Conservation (phyloP, 2,888 invertebrate genomes). For the Ennomos erosarius region DNA sequence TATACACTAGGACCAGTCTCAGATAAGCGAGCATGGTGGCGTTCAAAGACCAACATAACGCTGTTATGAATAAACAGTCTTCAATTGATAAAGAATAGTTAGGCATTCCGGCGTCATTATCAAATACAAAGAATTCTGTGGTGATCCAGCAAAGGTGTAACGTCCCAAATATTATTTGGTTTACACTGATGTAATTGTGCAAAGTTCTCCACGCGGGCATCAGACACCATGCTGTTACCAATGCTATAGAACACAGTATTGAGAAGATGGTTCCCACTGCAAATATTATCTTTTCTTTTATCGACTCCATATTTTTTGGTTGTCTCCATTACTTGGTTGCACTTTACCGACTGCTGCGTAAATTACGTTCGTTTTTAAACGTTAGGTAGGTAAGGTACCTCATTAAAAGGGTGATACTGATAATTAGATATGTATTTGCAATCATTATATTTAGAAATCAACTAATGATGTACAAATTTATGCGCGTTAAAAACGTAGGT, state of each 20-base stretch:
- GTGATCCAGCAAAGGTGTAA: constrained; percentile 1
- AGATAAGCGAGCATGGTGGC: constrained; percentile 6
- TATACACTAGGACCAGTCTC: constrained; percentile 10
- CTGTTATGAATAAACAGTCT: background rate
- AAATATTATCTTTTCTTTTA: background rate
- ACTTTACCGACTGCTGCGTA: no score
- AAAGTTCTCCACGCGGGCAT: constrained; percentile 17
- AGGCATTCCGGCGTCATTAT: background rate
- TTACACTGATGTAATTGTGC: constrained; percentile 16
- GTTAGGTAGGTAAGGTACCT: no score
- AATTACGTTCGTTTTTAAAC: no score
- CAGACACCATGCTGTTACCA: constrained; percentile 8
- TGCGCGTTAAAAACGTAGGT: no score
- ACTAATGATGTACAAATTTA: no score
- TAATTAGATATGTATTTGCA: no score
- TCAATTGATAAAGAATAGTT: no score
- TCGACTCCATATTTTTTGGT: no score
- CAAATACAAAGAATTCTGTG: no score
- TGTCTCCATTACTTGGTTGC: no score
- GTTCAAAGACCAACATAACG: constrained; percentile 15
- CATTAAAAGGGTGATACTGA: no score
- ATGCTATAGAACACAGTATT: background rate
- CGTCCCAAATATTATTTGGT: constrained; percentile 6
- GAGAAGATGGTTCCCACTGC: background rate
- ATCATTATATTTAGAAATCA: no score